phyloP scores from a whole-genome alignment of 2,113 vertebrate genomes.

The Morone chrysops region DNA sequence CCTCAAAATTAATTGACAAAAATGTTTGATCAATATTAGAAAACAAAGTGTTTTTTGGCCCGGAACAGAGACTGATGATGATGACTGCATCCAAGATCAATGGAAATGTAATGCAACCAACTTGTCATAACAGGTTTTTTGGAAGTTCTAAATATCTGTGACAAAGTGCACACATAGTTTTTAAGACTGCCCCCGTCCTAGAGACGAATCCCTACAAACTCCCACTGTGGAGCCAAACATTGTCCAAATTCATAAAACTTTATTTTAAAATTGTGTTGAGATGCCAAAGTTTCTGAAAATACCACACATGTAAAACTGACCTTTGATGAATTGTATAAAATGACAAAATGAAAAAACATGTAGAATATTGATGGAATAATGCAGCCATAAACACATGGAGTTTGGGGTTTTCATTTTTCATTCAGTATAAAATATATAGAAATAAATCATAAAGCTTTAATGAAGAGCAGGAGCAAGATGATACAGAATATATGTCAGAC shows the following conservation, averaged over 20 bases:
- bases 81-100: slow-evolving; percentile 15
- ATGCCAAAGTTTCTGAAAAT: background rate
- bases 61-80: slow-evolving; percentile 7
- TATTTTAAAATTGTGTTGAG: background rate
- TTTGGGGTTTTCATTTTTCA: no score
- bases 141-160: background rate
- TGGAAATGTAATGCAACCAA: slow-evolving; percentile 20
- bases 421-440: background rate
- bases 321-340: background rate
- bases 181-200: background rate
- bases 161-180: background rate
- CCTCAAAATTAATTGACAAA: background rate
- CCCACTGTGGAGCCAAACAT: background rate
- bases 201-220: background rate
- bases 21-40: slow-evolving; percentile 2
- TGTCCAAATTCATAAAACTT: background rate
- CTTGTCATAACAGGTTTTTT: background rate
- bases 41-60: slow-evolving; percentile 17
- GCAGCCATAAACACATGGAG: background rate
- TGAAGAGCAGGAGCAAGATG: background rate
- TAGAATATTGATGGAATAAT: background rate
- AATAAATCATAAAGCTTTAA: background rate
- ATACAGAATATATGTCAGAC: background rate
- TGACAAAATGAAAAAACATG: background rate
- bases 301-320: background rate